Evolutionary conservation across 2,113 vertebrate species (phyloP).

Genomic region (Cheilinus undulatus): DNA sequence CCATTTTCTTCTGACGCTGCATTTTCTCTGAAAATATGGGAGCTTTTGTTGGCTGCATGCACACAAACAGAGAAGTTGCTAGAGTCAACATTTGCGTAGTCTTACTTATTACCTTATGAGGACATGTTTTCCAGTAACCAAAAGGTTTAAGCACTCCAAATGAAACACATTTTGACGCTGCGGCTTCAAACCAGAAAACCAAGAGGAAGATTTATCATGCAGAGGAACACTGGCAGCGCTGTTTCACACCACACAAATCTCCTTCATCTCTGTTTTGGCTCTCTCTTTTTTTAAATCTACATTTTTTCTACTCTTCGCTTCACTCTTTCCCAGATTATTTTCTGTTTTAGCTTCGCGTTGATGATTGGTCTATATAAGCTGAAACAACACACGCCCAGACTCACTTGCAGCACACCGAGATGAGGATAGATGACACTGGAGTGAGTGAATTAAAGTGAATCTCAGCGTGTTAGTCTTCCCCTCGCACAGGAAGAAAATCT

Average conservation of each 20-base stretch:
- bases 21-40: slow-evolving; percentile 57
- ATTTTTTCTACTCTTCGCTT: not conserved
- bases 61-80: slow-evolving; percentile 41
- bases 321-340: slow-evolving; percentile 5
- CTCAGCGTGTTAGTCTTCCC: slow-evolving; percentile 49
- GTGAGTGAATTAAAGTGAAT: slow-evolving; percentile 69
- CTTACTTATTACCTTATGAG: slow-evolving; percentile 54
- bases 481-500: slow-evolving; percentile 54
- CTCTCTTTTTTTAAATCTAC: not conserved
- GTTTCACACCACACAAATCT: slow-evolving; percentile 40
- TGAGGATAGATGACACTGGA: slow-evolving; percentile 36
- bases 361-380: slow-evolving; percentile 9
- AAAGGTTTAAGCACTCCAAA: slow-evolving; percentile 37
- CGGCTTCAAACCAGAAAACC: slow-evolving; percentile 37
- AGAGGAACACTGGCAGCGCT: slow-evolving; percentile 45
- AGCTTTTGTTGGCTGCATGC: slow-evolving; percentile 15
- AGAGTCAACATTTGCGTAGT: slow-evolving; percentile 64
- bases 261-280: not conserved
- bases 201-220: slow-evolving; percentile 55
- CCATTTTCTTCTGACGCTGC: slow-evolving; percentile 49
- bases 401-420: not conserved
- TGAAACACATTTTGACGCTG: slow-evolving; percentile 56
- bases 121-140: slow-evolving; percentile 59
- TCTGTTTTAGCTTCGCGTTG: slow-evolving; percentile 32
- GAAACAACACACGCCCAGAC: slow-evolving; percentile 21